These are phyloP conservation scores for Poeciliopsis infans DNA, from an alignment of 2,797 vertebrate species.

Conservation along the genomic window DNA sequence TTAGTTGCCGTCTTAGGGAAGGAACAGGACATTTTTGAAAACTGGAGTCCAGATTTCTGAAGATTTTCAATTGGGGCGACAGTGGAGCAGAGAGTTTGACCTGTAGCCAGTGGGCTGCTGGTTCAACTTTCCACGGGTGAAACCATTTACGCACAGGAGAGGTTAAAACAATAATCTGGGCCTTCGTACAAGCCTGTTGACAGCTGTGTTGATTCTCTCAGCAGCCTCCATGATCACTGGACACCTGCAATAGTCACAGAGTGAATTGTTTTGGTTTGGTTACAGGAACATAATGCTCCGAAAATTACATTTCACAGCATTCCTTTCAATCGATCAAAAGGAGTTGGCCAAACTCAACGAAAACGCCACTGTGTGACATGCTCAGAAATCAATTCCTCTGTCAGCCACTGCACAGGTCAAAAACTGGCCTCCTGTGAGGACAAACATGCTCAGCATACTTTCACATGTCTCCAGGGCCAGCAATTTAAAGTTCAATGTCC, in stretches of 20 bases:
- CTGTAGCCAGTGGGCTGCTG: neutral
- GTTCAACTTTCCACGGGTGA: neutral
- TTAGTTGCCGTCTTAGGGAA: neutral
- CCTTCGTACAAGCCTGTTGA: conserved; percentile 61
- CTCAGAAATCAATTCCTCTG: conserved; percentile 17
- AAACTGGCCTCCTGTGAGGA: conserved; percentile 34
- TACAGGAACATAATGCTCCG: neutral
- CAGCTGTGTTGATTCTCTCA: conserved; percentile 64
- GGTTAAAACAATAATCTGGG: conserved; percentile 1
- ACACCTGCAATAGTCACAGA: conserved; percentile 48
- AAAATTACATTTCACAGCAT: conserved; percentile 3
- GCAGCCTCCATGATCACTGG: conserved; percentile 54
- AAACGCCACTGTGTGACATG: conserved; percentile 37
- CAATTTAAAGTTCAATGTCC: conserved; percentile 64
- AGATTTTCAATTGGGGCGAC: neutral
- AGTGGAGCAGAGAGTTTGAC: neutral
- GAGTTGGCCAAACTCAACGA: conserved; percentile 48
- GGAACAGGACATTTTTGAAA: neutral
- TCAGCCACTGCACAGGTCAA: conserved; percentile 9
- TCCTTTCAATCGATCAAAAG: conserved; percentile 7
- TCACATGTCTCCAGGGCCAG: conserved; percentile 48
- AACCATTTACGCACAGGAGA: neutral
- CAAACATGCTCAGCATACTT: conserved; percentile 37
- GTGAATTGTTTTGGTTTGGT: neutral
- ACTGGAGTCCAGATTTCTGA: neutral